Percentiles rank a stretch among this genome's conserved stretches.
Conservation (phyloP, 2,797 vertebrate genomes). For the Thunnus albacares region DNA sequence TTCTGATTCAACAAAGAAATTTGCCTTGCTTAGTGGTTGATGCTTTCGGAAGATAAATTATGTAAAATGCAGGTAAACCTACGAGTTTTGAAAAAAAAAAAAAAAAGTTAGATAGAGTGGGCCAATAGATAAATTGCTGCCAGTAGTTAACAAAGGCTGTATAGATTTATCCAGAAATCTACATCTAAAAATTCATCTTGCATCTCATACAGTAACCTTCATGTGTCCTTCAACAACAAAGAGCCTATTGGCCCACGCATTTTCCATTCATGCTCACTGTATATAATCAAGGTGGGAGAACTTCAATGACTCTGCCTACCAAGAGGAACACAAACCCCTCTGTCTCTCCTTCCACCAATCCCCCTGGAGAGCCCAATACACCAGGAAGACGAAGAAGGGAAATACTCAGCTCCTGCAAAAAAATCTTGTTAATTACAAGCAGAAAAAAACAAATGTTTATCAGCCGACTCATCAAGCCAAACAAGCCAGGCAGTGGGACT, state of each 20-base stretch:
- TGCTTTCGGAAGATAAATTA: conserved; percentile 16
- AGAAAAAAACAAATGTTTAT: conserved; percentile 64
- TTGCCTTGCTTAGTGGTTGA: not conserved
- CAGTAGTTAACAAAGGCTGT: conserved; percentile 30
- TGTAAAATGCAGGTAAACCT: conserved; percentile 18
- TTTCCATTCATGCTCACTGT: conserved; percentile 73
- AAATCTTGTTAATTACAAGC: conserved; percentile 72
- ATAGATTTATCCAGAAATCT: conserved; percentile 54
- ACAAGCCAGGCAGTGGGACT: conserved; percentile 57
- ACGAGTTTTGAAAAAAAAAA: not conserved
- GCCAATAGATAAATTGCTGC: conserved; percentile 3
- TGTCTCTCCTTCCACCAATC: conserved; percentile 61
- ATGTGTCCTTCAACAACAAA: conserved; percentile 78
- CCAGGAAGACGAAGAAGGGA: conserved; percentile 57
- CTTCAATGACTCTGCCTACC: conserved; percentile 68
- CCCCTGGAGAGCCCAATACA: conserved; percentile 66
- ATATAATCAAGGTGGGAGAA: conserved; percentile 77
- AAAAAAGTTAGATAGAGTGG: not conserved
- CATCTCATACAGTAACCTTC: conserved; percentile 67
- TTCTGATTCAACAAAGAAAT: conserved; percentile 42
- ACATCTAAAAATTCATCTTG: conserved; percentile 53
- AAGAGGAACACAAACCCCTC: conserved; percentile 65
- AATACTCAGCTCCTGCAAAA: conserved; percentile 60
- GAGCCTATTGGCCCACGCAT: conserved; percentile 64
- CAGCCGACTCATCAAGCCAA: conserved; percentile 68